Base-by-base conservation (phyloP, 2,797 vertebrate genomes). In the Pachyuromys duprasi region DNA sequence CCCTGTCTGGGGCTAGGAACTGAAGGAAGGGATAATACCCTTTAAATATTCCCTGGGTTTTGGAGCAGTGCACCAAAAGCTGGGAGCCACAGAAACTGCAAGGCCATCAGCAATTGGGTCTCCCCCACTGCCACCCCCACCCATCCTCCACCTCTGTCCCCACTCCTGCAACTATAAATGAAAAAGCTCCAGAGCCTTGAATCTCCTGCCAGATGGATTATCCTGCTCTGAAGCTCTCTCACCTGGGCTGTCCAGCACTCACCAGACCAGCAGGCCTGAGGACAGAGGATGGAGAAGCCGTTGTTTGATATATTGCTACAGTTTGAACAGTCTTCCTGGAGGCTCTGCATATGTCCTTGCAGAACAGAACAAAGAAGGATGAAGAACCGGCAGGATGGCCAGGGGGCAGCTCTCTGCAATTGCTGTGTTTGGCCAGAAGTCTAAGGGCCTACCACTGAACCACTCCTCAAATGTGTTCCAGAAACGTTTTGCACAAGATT, bases 11-110 rank as follows among this genome's bases (percentile, higher is more conserved):
- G 5, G 28, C 28, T 24, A 8, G 42, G 39, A 12, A 22, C 3
- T 26, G 39, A 69, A 33, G n/a, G 26, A 86, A n/a, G 22, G 24
- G 49, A 0, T 63, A 95, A 90, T 33, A 76, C 20, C 55, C 33
- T 95, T 80, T 86, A 92, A 65, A 79, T 89, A 49, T 91, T 67
- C 86, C 70, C 11, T 81, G 62, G 49, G 17, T 33, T 90, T 36
- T 91, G n/a, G 6, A 39, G 17, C 3, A 55, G 17, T 1, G 17
- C 55, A 53, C 28, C 80, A 22, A 81, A 31, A 79, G 33, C 6
- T 26, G 36, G 42, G 45, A 49, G 3, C 0, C 17, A 81, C 57
- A 33, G 57, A 31, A 3, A 9, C 39, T 60, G 36, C 49, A 28
- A 96, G 65, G 53, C 36, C 26, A 62, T 24, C 3, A 11, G 17